Conservation (phyloP, 2,888 invertebrate genomes). For the Thyatira batis region DNA sequence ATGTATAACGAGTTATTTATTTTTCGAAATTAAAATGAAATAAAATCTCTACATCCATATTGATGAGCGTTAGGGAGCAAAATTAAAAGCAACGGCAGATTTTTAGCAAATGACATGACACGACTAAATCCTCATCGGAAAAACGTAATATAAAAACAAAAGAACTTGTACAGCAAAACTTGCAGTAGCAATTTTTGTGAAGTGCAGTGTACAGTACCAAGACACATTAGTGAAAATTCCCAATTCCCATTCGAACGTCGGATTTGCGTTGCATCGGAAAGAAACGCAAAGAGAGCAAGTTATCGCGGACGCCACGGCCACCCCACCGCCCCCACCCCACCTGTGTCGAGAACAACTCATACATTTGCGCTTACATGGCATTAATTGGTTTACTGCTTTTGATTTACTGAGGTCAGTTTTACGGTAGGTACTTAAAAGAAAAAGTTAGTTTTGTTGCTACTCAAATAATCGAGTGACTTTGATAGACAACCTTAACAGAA, state of each 20-base stretch:
- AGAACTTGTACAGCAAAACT: not conserved
- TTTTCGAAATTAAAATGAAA: not conserved
- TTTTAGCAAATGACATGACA: too few species aligned
- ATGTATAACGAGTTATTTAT: not conserved
- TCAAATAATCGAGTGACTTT: too few species aligned
- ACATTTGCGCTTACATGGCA: not conserved
- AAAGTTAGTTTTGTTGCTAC: too few species aligned
- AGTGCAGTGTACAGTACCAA: conserved; percentile 10
- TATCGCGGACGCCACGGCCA: conserved; percentile 16
- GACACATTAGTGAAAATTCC: conserved; percentile 61
- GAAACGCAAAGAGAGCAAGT: conserved; percentile 70
- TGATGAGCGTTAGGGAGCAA: too few species aligned
- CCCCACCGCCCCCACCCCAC: conserved; percentile 20
- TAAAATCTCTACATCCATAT: not conserved
- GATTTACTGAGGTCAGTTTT: not conserved
- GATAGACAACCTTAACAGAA: too few species aligned
- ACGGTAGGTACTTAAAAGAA: not conserved
- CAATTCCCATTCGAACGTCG: conserved; percentile 60
- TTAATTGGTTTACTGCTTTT: not conserved
- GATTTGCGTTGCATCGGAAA: conserved; percentile 74
- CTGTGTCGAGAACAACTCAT: not conserved
- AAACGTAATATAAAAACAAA: not conserved
- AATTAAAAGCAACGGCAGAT: too few species aligned
- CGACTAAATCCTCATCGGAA: too few species aligned
- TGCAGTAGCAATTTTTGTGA: not conserved